Evolutionary conservation across 2,797 vertebrate species (phyloP).

Genomic region (Todus mexicanus): DNA sequence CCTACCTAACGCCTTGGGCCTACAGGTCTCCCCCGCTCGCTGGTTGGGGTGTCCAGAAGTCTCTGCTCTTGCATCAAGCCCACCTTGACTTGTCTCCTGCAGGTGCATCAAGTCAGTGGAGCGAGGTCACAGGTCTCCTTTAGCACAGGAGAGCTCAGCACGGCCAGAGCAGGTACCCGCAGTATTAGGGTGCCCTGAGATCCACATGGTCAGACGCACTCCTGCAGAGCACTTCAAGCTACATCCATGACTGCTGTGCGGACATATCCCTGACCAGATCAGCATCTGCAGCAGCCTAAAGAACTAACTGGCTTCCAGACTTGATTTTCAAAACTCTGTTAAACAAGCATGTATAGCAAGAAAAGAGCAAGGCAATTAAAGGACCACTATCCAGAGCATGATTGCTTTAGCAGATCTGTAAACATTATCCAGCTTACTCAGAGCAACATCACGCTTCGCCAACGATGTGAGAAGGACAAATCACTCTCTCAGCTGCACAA

Average conservation of each 20-base stretch:
- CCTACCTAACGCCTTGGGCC: neutral
- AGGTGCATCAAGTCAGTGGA: neutral
- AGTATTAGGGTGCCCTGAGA: accelerated
- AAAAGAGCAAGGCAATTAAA: conserved; percentile 4
- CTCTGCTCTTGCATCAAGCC: neutral
- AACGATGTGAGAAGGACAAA: neutral
- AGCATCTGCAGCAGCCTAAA: neutral
- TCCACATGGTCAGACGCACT: neutral
- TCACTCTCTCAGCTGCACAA: neutral
- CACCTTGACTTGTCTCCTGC: neutral
- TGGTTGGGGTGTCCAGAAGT: neutral
- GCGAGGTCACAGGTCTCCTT: neutral
- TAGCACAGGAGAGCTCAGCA: neutral
- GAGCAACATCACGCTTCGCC: neutral
- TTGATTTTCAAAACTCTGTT: neutral
- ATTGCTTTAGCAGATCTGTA: neutral
- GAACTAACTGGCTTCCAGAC: neutral
- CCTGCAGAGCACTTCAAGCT: neutral
- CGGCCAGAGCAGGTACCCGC: neutral
- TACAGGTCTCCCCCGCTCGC: neutral
- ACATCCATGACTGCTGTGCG: neutral
- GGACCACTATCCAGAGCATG: neutral
- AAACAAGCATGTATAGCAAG: neutral
- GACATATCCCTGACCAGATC: neutral
- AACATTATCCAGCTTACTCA: neutral